A percentile compares a stretch with the other conserved stretches of the same genome.
Evolutionary conservation across 2,797 vertebrate species (phyloP).

Genomic region (Neosilurus hyrtlii): DNA sequence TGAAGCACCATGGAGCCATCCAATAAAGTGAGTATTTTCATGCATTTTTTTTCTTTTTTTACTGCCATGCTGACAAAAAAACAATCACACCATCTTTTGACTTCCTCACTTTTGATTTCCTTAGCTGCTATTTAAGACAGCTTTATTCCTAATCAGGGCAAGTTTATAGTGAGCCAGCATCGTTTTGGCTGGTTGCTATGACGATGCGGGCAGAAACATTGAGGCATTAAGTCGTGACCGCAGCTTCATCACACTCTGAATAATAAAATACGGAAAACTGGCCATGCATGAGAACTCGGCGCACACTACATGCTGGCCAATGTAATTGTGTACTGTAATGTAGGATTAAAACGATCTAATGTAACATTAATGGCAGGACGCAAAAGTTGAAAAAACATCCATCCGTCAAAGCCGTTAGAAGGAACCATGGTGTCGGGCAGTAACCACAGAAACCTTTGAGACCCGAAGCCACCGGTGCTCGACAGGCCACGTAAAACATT

Average conservation of each 20-base stretch:
- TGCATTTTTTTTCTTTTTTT: background rate
- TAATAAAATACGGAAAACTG: slow-evolving; percentile 35
- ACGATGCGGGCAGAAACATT: slow-evolving; percentile 21
- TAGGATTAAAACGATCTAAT: slow-evolving; percentile 38
- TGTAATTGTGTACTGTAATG: slow-evolving; percentile 24
- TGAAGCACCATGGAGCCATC: background rate
- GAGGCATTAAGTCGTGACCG: slow-evolving; percentile 24
- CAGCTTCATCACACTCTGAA: slow-evolving; percentile 21
- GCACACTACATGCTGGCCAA: slow-evolving; percentile 14
- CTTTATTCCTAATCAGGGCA: slow-evolving; percentile 26
- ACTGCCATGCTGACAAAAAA: background rate
- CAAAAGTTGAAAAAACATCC: slow-evolving; percentile 48
- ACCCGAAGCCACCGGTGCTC: slow-evolving; percentile 52
- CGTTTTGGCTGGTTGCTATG: slow-evolving; percentile 46
- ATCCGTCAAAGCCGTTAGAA: slow-evolving; percentile 58
- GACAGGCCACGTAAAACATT: slow-evolving; percentile 63
- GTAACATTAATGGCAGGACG: slow-evolving; percentile 40
- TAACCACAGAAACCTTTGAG: slow-evolving; percentile 52
- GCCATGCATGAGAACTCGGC: slow-evolving; percentile 36
- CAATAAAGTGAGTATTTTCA: slow-evolving; percentile 5
- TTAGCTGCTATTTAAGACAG: slow-evolving; percentile 20
- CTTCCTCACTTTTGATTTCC: slow-evolving; percentile 22
- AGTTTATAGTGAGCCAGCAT: slow-evolving; percentile 37
- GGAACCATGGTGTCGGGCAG: background rate
- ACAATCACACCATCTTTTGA: slow-evolving; percentile 17